A percentile compares a stretch with the other conserved stretches of the same genome.
Conservation (phyloP, 1,140 invertebrate species). For the Drosophila suzukii region DNA sequence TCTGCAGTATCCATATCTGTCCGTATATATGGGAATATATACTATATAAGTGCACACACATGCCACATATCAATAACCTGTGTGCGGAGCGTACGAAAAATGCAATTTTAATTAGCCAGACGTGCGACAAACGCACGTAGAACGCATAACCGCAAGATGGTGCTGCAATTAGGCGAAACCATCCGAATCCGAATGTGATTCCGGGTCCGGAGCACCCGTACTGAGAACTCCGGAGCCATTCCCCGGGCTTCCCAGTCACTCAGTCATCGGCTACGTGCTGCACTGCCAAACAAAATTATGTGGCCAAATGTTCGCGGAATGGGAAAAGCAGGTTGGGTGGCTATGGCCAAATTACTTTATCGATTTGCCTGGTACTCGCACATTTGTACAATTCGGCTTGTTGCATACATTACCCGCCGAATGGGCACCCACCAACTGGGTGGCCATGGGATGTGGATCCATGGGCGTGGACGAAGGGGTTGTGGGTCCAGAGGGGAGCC, state of each 20-base stretch:
- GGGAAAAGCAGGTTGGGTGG: conserved; percentile 44
- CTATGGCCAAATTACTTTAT: conserved; percentile 81
- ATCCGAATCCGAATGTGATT: conserved; percentile 11
- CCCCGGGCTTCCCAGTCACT: conserved; percentile 31
- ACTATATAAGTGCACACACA: conserved; percentile 12
- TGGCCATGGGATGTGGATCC: neutral
- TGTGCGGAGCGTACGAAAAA: conserved; percentile 54
- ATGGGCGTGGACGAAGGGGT: neutral
- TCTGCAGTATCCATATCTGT: conserved; percentile 3
- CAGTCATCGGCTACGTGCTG: conserved; percentile 65
- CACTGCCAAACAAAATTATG: conserved; percentile 79
- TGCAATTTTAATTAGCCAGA: conserved; percentile 82
- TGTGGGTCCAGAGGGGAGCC: neutral
- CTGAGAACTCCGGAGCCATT: neutral
- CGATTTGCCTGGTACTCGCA: conserved; percentile 73
- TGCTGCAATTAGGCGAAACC: conserved; percentile 73
- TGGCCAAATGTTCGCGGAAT: conserved; percentile 65
- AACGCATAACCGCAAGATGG: conserved; percentile 78
- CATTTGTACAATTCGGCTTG: conserved; percentile 77
- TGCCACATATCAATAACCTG: conserved; percentile 68
- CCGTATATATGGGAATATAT: neutral
- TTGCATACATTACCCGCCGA: conserved; percentile 70
- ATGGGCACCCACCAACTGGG: conserved; percentile 1
- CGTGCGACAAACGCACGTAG: conserved; percentile 80
- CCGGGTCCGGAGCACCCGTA: neutral